Evolutionary conservation across 2,888 invertebrate genomes (phyloP), one percentile per base, ranked within the genome.

Genomic region (Volucella inflata): DNA sequence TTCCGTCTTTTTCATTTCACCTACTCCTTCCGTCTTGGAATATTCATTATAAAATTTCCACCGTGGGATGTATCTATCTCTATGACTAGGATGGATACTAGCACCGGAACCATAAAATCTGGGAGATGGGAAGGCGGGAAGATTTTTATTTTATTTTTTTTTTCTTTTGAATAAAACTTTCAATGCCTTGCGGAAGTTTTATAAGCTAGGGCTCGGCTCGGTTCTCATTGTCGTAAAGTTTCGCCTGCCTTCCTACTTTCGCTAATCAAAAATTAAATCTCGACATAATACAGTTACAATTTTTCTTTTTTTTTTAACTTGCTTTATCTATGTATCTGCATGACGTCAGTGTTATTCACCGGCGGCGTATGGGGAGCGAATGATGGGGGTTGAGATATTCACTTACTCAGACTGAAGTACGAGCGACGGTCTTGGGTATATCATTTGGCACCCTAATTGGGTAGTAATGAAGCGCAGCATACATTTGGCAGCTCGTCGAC

Each of bases 361-460:
- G 72, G 42, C 42, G 59, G 62, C 30, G 59, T 30, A 40, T 3
- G 9, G 10, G 9, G 10, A n/a, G 40, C 16, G 14, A 36, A 1
- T 3, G 2, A 1, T 57, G 10, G 30, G 14, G 30, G 30, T 30
- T 8, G 64, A 59, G 38, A 67, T 40, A 65, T 17, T 53, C 44
- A 46, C 65, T 44, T 40, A 53, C 78, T 17, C 51, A 46, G 60
- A 30, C 42, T 71, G 71, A 71, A 42, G 77, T 57, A 64, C 65
- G 57, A n/a, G 46, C 14, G n/a, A 38, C 46, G 46, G 9, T 57
- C 65, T 46, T 36, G 46, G 64, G 67, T 68, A 42, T 68, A 67
- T 77, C 77, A 72, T 77, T 70, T 79, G 74, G 57, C 68, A 84
- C 83, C 79, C 79, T 84, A 79, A 84, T 84, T 84, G 83, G 83